A percentile compares a stretch with the other conserved stretches of the same genome.
Evolutionary conservation across 2,797 vertebrate species (phyloP).

Genomic region (Rhodeus uyekii): DNA sequence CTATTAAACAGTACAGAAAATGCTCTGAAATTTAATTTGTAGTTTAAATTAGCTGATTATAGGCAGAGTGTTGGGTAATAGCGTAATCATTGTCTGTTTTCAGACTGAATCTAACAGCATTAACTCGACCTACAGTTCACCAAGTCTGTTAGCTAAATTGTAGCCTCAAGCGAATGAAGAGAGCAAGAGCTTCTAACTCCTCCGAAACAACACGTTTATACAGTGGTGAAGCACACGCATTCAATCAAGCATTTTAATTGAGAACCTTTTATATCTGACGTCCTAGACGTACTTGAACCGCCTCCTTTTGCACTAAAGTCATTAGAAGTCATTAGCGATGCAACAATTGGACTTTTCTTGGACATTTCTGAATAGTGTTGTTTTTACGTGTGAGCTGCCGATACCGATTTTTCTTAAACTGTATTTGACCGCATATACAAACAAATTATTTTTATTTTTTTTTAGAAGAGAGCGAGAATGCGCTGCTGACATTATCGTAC

Average conservation of each 20-base stretch:
- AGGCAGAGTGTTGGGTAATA: conserved; percentile 23
- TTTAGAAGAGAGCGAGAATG: too few species aligned
- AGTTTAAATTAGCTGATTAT: conserved; percentile 22
- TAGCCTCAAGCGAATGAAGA: conserved; percentile 27
- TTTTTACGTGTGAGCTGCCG: too few species aligned
- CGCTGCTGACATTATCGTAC: too few species aligned
- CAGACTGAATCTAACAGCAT: conserved; percentile 13
- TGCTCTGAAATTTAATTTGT: conserved; percentile 22
- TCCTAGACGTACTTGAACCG: neutral
- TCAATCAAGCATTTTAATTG: neutral
- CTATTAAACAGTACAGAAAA: conserved; percentile 29
- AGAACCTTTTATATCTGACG: neutral
- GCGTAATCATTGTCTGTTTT: conserved; percentile 38
- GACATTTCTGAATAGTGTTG: too few species aligned
- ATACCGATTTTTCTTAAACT: too few species aligned
- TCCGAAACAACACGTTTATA: conserved; percentile 28
- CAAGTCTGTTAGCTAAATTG: conserved; percentile 39
- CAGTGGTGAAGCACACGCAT: neutral
- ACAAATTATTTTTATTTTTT: too few species aligned
- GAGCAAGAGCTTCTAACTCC: neutral
- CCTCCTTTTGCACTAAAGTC: neutral
- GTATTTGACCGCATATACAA: too few species aligned
- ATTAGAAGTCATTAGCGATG: too few species aligned
- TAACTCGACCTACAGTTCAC: conserved; percentile 33
- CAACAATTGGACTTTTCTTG: too few species aligned